Percentiles rank a stretch among this genome's conserved stretches.
phyloP scores from a whole-genome alignment of 2,113 vertebrate genomes.

The Elaphurus davidianus region DNA sequence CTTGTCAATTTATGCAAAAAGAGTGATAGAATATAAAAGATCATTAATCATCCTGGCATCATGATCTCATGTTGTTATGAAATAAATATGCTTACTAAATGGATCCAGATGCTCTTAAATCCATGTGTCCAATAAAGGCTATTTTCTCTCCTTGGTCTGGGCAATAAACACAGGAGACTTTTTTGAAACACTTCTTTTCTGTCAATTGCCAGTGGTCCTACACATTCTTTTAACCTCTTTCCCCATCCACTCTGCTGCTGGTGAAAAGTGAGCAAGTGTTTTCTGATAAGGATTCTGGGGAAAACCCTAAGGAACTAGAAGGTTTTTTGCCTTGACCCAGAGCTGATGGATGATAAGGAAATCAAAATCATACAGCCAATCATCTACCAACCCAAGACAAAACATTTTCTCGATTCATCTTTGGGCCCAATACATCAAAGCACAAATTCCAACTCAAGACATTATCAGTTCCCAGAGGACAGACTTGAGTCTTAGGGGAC shows the following conservation, averaged over 20 bases:
- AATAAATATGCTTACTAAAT: conserved; percentile 60
- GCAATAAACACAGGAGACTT: background rate
- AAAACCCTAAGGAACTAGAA: background rate
- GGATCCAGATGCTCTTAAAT: conserved; percentile 58
- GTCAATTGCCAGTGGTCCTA: background rate
- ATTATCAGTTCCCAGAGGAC: background rate
- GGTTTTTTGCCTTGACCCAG: background rate
- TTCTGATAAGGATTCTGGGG: conserved; percentile 13
- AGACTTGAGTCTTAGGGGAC: background rate
- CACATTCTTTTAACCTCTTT: background rate
- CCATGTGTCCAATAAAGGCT: background rate
- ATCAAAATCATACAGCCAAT: background rate
- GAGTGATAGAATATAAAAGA: conserved; percentile 41
- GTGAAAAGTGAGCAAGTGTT: background rate
- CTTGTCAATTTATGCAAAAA: conserved; percentile 39
- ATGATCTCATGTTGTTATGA: conserved; percentile 66
- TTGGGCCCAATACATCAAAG: background rate
- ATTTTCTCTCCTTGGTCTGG: background rate
- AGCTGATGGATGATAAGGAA: background rate
- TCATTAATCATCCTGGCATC: conserved; percentile 62
- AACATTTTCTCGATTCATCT: conserved; percentile 1
- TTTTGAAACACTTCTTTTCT: conserved; percentile 35
- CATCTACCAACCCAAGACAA: background rate
- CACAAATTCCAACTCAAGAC: background rate
- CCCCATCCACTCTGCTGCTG: background rate